Percentiles rank a stretch among this genome's conserved stretches.
These are phyloP conservation scores for Albula glossodonta DNA, from an alignment of 2,113 vertebrate genomes.

Conservation along the genomic window DNA sequence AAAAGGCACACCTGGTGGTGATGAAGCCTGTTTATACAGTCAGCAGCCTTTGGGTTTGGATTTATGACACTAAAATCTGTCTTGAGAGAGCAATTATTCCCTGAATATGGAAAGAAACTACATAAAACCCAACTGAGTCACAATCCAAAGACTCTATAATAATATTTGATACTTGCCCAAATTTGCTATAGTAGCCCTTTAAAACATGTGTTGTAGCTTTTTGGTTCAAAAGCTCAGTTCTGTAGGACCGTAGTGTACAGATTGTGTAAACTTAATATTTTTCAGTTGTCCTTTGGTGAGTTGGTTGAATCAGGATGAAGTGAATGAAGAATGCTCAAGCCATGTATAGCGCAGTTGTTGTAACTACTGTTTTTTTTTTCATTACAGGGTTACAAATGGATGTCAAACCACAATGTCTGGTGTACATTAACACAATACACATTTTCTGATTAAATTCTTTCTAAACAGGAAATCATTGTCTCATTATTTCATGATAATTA, in stretches of 20 bases:
- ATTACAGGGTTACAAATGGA: too few relatives aligned
- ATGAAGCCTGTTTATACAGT: neutral
- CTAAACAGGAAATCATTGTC: too few relatives aligned
- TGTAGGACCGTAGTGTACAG: neutral
- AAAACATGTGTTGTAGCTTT: neutral
- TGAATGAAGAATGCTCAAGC: neutral
- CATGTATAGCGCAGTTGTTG: neutral
- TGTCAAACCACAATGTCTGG: too few relatives aligned
- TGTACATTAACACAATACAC: too few relatives aligned
- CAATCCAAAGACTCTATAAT: neutral
- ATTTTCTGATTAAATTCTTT: too few relatives aligned
- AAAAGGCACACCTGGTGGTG: neutral
- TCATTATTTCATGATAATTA: neutral
- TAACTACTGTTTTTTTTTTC: too few relatives aligned
- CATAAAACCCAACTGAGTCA: slow-evolving; percentile 2
- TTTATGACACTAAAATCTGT: neutral
- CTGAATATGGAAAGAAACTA: neutral
- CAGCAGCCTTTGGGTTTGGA: neutral
- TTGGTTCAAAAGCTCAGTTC: neutral
- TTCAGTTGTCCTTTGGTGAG: neutral
- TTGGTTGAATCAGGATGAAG: neutral
- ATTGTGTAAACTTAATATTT: neutral
- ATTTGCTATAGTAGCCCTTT: neutral
- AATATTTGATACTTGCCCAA: neutral
- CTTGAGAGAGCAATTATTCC: neutral